Base-by-base conservation (phyloP, 2,797 vertebrate species). In the Allobates femoralis region DNA sequence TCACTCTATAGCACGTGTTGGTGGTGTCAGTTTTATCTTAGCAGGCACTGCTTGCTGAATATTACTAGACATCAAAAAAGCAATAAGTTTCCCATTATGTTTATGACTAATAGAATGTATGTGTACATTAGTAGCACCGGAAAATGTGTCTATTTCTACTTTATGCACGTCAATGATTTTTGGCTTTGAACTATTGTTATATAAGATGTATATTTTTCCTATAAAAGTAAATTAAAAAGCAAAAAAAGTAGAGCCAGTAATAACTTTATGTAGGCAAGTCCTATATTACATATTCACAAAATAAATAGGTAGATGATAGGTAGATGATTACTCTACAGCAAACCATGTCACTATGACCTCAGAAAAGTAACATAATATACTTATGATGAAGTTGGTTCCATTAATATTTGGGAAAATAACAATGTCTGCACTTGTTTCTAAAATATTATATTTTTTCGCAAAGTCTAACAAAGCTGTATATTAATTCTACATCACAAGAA, bases 1-100 rank as follows among this genome's bases (percentile, higher is more conserved):
- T 73, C 69, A n/a, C n/a, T 5, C 19, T 46, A 73, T 41, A 73
- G 37, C 69, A 73, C 69, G 69, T 71, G 67, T 34, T 41, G 34
- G 19, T 41, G 11, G 34, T 41, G 64, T 67, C 18, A 30, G 16
- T 10, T 73, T 73, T 73, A 73, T 73, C 23, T n/a, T 73, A 14
- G 21, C 21, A 73, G 69, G 11, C n/a, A 73, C 37, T 23, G 69
- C 69, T 73, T 46, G 18, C 32, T 69, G 66, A 37, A 73, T 15
- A 41, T 46, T n/a, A 21, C 37, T 23, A 73, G 21, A 41, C 21
- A 19, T 69, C 66, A 37, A 34, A 21, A 21, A 2, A 23, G 6
- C 66, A 34, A 69, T 34, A 32, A 46, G 69, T 23, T 11, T 73
- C 23, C 3, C 69, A 73, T 73, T n/a, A 11, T 41, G 12, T n/a